Base-by-base conservation (phyloP, 1,140 invertebrate genomes). In the Campoletis sonorensis region DNA sequence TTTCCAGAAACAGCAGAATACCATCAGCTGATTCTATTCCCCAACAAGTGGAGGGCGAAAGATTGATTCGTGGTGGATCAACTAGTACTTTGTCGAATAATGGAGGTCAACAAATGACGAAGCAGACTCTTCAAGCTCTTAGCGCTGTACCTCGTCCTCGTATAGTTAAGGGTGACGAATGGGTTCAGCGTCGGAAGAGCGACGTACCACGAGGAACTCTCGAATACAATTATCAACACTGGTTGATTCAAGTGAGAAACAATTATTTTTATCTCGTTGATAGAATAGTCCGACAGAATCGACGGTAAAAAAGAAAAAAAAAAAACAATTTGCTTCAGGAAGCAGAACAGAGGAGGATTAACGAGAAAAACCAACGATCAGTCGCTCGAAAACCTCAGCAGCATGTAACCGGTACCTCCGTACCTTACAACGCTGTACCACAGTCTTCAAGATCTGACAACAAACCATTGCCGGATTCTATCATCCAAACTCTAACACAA, bases 341-440 rank as follows among this genome's bases (percentile, higher is more conserved):
- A 91, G 98, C 98, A 0, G 98, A 99, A 89, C 95, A 98, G 84
- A 93, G 98, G 64, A 93, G 98, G 83, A 94, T 97, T 71, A 92
- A 91, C 79, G 96, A 97, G 85, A 95, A 96, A 86, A 95, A 95
- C 83, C 93, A 94, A 83, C 91, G 87, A 72, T 90, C 85, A 40
- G 88, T 89, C 26, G 75, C 82, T 27, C 84, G 87, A 78, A 90
- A 91, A 83, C 67, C 87, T 21, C 90, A 90, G 23, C 86, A 86
- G 73, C 90, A 92, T 77, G 86, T 90, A n/a, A 91, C 91, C 27
- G 90, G 91, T 73, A 92, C 90, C 21, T 91, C 91, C 26, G 90
- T 92, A 51, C 89, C 88, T 26, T 91, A 92, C 16, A 86, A 84
- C 10, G 83, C 89, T 30, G 84, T 90, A 27, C 86, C 88, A 77